Conservation (phyloP, 2,113 vertebrate genomes). For the Macquaria australasica region DNA sequence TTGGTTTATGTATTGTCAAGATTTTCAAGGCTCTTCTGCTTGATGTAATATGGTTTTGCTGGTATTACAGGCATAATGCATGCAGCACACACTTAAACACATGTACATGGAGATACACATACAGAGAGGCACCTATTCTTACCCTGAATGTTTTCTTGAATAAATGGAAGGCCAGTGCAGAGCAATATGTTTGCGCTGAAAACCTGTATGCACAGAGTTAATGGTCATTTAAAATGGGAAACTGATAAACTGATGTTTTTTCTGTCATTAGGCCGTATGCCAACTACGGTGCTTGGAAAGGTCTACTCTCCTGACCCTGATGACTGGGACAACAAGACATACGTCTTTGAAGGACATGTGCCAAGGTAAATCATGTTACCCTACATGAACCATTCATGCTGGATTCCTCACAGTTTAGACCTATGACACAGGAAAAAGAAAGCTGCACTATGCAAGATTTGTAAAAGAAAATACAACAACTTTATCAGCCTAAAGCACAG, state of each 20-base stretch:
- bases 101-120: neutral
- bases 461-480: neutral
- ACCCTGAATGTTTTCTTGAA: neutral
- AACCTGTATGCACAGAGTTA: too few species aligned
- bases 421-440: neutral
- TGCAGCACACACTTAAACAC: neutral
- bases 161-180: neutral
- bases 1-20: neutral
- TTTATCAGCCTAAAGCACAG: neutral
- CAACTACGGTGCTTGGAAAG: slow-evolving; percentile 88
- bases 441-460: neutral
- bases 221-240: neutral
- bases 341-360: slow-evolving; percentile 88
- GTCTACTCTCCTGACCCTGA: slow-evolving; percentile 91
- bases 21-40: neutral
- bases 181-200: neutral
- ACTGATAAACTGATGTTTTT: neutral
- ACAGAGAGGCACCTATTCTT: neutral
- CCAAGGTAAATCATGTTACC: slow-evolving; percentile 84
- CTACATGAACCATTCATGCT: neutral
- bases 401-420: neutral
- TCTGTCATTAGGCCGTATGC: slow-evolving; percentile 86
- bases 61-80: neutral
- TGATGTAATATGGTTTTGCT: neutral
- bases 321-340: slow-evolving; percentile 96